Evolutionary conservation across 2,888 invertebrate species (phyloP).

Genomic region (Drosophila histrio): DNA sequence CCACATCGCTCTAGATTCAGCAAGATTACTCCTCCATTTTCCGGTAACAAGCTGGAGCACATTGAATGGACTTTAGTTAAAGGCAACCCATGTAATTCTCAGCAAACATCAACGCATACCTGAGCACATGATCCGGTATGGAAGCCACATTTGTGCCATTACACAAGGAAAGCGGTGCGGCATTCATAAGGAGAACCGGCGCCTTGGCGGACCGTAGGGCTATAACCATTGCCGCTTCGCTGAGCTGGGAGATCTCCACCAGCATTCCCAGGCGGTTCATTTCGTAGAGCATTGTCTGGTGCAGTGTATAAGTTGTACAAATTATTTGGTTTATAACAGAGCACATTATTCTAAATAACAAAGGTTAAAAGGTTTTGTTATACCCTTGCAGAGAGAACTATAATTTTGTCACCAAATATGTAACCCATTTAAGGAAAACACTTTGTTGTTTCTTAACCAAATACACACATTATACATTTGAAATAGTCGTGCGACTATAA

Average conservation of each 20-base stretch:
- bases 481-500: no score
- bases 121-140: slow-evolving; percentile 93
- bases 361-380: no score
- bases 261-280: slow-evolving; percentile 90
- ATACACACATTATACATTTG: no score
- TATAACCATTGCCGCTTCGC: slow-evolving; percentile 87
- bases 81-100: background rate
- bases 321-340: no score
- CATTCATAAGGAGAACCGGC: slow-evolving; percentile 88
- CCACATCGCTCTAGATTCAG: slow-evolving; percentile 86
- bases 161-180: slow-evolving; percentile 87
- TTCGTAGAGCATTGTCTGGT: slow-evolving; percentile 87
- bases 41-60: slow-evolving; percentile 77
- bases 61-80: background rate
- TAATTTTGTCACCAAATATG: no score
- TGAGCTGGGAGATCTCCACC: slow-evolving; percentile 88
- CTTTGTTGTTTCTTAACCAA: no score
- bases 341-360: no score
- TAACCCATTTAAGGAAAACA: no score
- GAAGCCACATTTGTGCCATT: slow-evolving; percentile 89
- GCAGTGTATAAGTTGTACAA: no score
- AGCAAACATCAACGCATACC: slow-evolving; percentile 54
- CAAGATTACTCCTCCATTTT: slow-evolving; percentile 87
- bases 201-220: slow-evolving; percentile 87
- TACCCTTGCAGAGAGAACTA: no score